Conservation (phyloP, 2,113 vertebrate species). For the Percopsis transmontana region DNA sequence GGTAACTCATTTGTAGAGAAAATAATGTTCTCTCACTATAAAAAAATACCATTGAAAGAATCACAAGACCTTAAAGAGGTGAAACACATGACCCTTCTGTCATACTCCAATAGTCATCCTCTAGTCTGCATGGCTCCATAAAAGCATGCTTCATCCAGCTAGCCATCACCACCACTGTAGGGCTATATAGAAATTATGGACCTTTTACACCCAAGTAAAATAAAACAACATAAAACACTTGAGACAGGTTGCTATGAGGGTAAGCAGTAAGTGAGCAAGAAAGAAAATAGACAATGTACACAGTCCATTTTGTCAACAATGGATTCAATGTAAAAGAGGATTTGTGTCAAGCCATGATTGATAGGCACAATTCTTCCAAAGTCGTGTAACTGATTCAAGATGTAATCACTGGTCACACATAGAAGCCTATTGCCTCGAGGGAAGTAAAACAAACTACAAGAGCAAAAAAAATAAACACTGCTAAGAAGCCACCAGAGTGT, state of each 20-base stretch:
- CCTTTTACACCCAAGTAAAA: background rate
- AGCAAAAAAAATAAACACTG: constrained; percentile 64
- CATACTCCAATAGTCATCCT: constrained; percentile 45
- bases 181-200: background rate
- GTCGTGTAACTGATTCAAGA: constrained; percentile 58
- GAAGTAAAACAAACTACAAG: constrained; percentile 71
- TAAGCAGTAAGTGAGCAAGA: background rate
- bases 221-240: no score
- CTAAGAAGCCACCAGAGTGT: constrained; percentile 59
- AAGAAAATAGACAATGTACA: constrained; percentile 5
- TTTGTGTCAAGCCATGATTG: constrained; percentile 30
- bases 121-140: constrained; percentile 16
- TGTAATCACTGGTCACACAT: constrained; percentile 60
- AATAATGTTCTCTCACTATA: constrained; percentile 66
- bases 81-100: constrained; percentile 65
- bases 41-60: constrained; percentile 14
- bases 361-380: constrained; percentile 46
- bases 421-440: constrained; percentile 53
- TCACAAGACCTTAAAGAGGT: constrained; percentile 43
- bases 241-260: background rate
- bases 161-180: background rate
- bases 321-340: constrained; percentile 5
- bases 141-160: constrained; percentile 13
- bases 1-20: constrained; percentile 64
- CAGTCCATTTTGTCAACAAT: background rate